Base-by-base conservation (phyloP, 2,888 invertebrate species). In the Drosophila kokeensis region DNA sequence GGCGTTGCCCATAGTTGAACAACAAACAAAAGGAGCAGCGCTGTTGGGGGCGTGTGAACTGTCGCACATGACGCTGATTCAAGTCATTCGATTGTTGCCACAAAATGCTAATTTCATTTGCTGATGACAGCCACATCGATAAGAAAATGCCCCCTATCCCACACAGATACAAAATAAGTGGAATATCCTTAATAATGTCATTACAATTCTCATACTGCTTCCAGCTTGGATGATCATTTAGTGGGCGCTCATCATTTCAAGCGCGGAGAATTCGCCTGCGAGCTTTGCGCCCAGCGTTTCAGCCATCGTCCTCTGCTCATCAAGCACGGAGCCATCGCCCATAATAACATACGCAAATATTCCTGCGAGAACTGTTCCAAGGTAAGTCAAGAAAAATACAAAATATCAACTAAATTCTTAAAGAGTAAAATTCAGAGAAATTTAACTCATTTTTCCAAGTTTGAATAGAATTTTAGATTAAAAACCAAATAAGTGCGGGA, bases 321-420 rank as follows among this genome's bases (percentile, higher is more conserved):
- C 73, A 95, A 97, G 58, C 98, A 98, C 93, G 96, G 97, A 66
- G 96, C 97, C 3, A 94, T 96, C 55, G 95, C 95, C 48, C 97
- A 97, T 93, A 96, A 97, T 32, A 96, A 97, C 92, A 95, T 96
- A 71, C 95, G 97, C 84, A 97, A 97, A 92, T 98, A 98, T 93
- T 96, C 97, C 78, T 99, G 99, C 94, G 98, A 99, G 93, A 98
- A 98, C 92, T 98, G 97, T 92, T 95, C 96, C 80, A 97, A 97
- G 95, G 96, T 97, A 94, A 94, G 94, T 91, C 2, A 2, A 18
- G 6, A 50, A 49, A 42, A 21, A 45, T 1, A 3, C 13, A 6
- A 21, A 21, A 21, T 5, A 6, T 7, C 1, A 42, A 1, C 40
- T 10, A n/a, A n/a, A 3, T 21, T 18, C 6, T 10, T 0, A 6